Evolutionary conservation across 2,888 invertebrate species (phyloP), one percentile per base, ranked within the genome.

Genomic region (Nyleta sp.): DNA sequence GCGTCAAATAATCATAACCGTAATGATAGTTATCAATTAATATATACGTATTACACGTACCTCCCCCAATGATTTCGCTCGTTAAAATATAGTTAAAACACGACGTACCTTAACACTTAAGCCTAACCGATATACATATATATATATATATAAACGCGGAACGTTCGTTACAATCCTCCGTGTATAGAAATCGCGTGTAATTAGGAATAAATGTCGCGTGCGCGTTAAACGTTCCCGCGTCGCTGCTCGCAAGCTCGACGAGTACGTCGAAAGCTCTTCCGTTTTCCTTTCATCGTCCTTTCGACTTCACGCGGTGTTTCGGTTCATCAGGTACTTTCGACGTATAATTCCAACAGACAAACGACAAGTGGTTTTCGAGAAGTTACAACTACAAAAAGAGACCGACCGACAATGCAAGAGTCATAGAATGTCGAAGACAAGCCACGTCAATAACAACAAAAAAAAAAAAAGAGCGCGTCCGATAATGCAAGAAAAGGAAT

Each of bases 291-390:
- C 13, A 17, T 17, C 17, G 17, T 22, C 2, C 8, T 52, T 2
- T 17, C n/a, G 11, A 10, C 7, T 7, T 50, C n/a, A 10, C n/a
- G n/a, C 42, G 31, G 53, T 15, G 17, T 20, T 22, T 44, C 53
- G 59, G 31, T 13, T 55, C 46, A 22, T 88, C 87, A 88, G 87
- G 88, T 88, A 87, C 88, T 85, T 87, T 87, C 87, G 87, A 88
- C 88, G 86, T 85, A 57, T 10, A 28, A 53, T 67, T 57, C 15
- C 31, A 57, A 52, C 22, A 20, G 22, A 22, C 13, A 35, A 35
- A 4, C 6, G 22, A 22, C 13, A 35, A 35, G 11, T n/a, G 7
- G n/a, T 38, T 38, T 35, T 28, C 28, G 28, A 28, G 10, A 7
- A 10, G 28, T 28, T 28, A 28, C 28, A 4, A 28, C 28, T 28